These are phyloP conservation scores for Edolisoma coerulescens DNA, from an alignment of 2,113 vertebrate species.

Conservation along the genomic window DNA sequence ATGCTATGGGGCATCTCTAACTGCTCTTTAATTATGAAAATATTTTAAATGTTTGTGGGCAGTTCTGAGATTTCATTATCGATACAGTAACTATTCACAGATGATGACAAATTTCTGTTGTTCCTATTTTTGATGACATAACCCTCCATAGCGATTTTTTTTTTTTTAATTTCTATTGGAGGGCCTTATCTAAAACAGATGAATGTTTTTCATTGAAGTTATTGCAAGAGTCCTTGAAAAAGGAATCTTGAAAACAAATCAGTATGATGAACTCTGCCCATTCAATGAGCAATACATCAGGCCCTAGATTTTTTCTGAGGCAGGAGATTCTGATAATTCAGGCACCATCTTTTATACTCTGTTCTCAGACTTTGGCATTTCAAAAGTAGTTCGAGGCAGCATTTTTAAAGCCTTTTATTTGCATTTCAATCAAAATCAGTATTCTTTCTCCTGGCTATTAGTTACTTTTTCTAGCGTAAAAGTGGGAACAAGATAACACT, in stretches of 20 bases:
- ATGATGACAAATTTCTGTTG: neutral
- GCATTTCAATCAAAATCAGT: neutral
- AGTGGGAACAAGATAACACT: neutral
- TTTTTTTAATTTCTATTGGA: neutral
- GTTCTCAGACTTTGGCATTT: neutral
- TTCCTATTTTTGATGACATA: neutral
- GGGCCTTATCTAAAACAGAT: neutral
- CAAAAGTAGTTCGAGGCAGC: neutral
- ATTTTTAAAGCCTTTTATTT: neutral
- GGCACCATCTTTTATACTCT: neutral
- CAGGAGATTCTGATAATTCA: neutral
- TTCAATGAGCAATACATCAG: neutral
- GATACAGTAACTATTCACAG: neutral
- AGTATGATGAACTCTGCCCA: neutral
- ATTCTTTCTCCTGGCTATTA: neutral
- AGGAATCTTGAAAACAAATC: neutral
- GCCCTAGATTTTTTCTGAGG: neutral
- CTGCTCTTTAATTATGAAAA: neutral
- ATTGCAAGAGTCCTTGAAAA: neutral
- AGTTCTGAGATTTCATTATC: neutral
- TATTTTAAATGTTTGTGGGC: neutral
- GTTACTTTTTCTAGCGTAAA: neutral
- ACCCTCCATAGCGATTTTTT: neutral
- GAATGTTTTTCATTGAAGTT: neutral
- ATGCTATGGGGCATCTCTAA: rapidly evolving